phyloP scores from a whole-genome alignment of 2,113 vertebrate species.

The Pseudorasbora parva region DNA sequence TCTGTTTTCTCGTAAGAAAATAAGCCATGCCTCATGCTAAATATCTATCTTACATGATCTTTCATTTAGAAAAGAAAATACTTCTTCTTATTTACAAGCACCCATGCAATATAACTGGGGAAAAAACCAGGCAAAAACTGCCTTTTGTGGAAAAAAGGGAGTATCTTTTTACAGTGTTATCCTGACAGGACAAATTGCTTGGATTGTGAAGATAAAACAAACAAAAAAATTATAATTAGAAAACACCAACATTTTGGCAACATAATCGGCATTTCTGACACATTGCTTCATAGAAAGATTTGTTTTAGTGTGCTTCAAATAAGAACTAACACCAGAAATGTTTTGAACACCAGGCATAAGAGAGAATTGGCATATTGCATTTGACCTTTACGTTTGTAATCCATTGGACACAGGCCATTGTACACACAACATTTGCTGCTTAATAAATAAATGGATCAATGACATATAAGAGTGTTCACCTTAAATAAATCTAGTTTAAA shows the following conservation, averaged over 20 bases:
- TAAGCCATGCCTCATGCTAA: constrained; percentile 99
- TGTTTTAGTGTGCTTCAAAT: constrained; percentile 54
- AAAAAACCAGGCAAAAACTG: constrained; percentile 88
- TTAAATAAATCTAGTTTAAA: neutral
- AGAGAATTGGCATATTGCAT: constrained; percentile 41
- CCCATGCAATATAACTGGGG: constrained; percentile 95
- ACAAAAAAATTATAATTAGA: constrained; percentile 29
- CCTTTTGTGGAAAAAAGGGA: constrained; percentile 81
- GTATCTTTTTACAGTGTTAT: constrained; percentile 87
- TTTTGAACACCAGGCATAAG: constrained; percentile 39
- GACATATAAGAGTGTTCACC: neutral
- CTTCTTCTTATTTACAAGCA: constrained; percentile 90
- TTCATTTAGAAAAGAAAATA: constrained; percentile 94
- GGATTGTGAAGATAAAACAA: constrained; percentile 81
- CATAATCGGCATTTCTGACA: constrained; percentile 78
- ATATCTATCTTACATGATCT: constrained; percentile 99
- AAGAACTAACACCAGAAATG: constrained; percentile 51
- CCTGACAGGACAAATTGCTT: constrained; percentile 83
- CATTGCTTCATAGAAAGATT: constrained; percentile 68
- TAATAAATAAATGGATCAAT: constrained; percentile 15
- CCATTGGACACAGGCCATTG: constrained; percentile 33
- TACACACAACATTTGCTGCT: constrained; percentile 26
- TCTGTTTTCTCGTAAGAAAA: constrained; percentile 99
- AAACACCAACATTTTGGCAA: constrained; percentile 43
- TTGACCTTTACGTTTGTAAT: constrained; percentile 24